Evolutionary conservation across 2,888 invertebrate genomes (phyloP), one percentile per base, ranked within the genome.

Genomic region (Pediacus dermestoides): DNA sequence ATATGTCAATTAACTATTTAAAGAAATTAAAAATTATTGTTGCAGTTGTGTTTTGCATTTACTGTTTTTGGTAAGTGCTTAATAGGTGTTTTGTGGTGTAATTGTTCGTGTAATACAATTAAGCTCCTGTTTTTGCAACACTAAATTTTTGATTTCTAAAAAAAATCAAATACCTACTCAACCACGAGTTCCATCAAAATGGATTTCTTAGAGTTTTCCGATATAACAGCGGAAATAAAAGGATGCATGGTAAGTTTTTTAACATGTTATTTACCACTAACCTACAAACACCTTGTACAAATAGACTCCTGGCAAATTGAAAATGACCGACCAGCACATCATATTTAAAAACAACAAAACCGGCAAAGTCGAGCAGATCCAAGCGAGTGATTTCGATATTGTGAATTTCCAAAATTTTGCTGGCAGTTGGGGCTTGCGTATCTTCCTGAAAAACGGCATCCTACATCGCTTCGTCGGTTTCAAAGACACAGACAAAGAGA

Each of bases 321-420:
- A 95, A 70, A 78, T 99, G 68, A 90, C 92, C 1, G 92, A 93
- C 49, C 86, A 88, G 61, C 82, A 81, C 55, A 84, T 97, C 18
- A 78, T 88, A 30, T 99, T 95, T 66, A 96, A 96, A 68, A 96
- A 95, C 68, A 86, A 80, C 49, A 94, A 92, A 71, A 97, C 96
- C 1, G 97, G 97, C 1, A 95, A 94, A 71, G 89, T 95, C 1
- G 95, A 95, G 63, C 90, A 92, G 63, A 82, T 96, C 48, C 74
- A 80, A 18, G 77, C 85, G 0, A 73, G 77, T 30, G 96, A 97
- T 52, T 85, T 99, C 58, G 93, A 95, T 35, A 71, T 86, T 38
- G 88, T 92, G 0, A 88, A 90, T 66, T 96, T 94, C 75, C 88
- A 95, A 65, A 86, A 89, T 60, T 83, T 99, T 54, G 88, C 93